Base-by-base conservation (phyloP, 1,140 invertebrate species). In the Parapsyche elsis region DNA sequence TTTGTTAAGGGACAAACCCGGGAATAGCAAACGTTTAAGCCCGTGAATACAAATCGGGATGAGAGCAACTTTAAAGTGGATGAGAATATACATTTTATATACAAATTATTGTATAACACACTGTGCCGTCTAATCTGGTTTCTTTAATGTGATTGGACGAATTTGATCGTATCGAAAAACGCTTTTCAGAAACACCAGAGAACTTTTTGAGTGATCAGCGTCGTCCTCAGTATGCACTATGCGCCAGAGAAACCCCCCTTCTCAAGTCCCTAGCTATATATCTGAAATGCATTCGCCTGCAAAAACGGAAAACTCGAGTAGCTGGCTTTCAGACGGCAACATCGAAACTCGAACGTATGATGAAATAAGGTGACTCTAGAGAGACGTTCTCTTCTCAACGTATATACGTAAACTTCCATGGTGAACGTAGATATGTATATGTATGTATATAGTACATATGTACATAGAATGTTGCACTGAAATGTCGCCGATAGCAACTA, bases 141-240 rank as follows among this genome's bases (percentile, higher is more conserved):
- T n/a, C n/a, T 38, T 38, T 38, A 7, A 38, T 38, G 30, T 38
- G 7, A 38, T 38, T 38, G 30, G 30, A 38, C 7, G 7, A 38
- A 76, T 76, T 76, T 76, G 74, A 16, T 76, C 2, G 44, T 76
- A 76, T 76, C 53, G 74, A 45, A 76, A 76, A 76, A 76, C 74
- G 53, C 74, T 76, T 76, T 38, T 7, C 44, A 53, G 23, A 53
- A 21, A 9, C 74, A 53, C 2, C 1, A 53, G 9, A 16, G 44
- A 76, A 76, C 46, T 76, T 59, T 76, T 76, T 46, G 16, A 76
- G 53, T 76, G 7, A 1, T 4, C 30, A 7, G 30, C 1, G 30
- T n/a, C n/a, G n/a, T n/a, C n/a, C n/a, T n/a, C n/a, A n/a, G n/a
- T n/a, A n/a, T n/a, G n/a, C n/a, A n/a, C n/a, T n/a, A n/a, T n/a